These are phyloP conservation scores for Simalia tracyae DNA, from an alignment of 2,797 vertebrate species.

Conservation along the genomic window DNA sequence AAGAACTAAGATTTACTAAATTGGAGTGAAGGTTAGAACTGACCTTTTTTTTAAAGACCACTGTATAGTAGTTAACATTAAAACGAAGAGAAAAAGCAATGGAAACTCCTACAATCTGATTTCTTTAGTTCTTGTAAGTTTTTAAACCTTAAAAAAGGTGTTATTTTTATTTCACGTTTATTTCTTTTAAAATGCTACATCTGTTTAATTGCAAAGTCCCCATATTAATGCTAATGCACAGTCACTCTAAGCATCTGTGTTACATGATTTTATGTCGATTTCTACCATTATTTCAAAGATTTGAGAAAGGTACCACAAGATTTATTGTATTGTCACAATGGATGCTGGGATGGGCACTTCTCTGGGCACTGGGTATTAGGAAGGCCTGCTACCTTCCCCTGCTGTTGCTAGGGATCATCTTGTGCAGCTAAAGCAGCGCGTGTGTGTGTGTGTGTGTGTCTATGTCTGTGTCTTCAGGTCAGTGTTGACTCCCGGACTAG, in stretches of 20 bases:
- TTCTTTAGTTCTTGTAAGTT: neutral
- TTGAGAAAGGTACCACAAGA: neutral
- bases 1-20: neutral
- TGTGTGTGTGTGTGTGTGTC: neutral
- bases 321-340: neutral
- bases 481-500: no score
- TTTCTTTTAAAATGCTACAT: neutral
- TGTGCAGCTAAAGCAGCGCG: neutral
- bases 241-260: neutral
- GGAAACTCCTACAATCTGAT: neutral
- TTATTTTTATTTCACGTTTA: neutral
- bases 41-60: neutral
- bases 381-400: neutral
- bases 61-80: neutral
- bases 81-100: neutral
- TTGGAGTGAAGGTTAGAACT: neutral
- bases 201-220: neutral
- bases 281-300: neutral
- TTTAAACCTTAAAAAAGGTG: neutral
- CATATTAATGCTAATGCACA: neutral
- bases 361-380: neutral
- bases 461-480: no score
- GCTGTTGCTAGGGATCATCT: neutral
- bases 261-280: neutral
- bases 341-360: neutral